Evolutionary conservation across 2,113 vertebrate genomes (phyloP), one percentile per base, ranked within the genome.

Genomic region (Psettodes erumei): DNA sequence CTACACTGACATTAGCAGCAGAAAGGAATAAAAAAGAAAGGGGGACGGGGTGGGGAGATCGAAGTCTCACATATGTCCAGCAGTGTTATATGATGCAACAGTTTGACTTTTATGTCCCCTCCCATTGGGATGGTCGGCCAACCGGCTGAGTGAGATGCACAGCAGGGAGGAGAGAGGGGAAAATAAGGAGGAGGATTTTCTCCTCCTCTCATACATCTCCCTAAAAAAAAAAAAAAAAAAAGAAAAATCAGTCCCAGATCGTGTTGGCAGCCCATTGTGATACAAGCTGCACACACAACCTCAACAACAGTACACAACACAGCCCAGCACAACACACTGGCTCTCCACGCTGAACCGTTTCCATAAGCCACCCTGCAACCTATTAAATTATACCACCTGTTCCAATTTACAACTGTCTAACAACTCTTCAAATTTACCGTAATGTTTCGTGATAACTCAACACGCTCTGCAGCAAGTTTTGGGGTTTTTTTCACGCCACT

Each of bases 131-230:
- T 37, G 35, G 59, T 45, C 1, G 51, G 51, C 85, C 86, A 88
- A 85, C 85, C 85, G 79, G 82, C 86, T 79, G 86, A 90, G 75
- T 60, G 80, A 65, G 79, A 87, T 66, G 73, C 87, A 62, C 82
- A 73, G 77, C 75, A 55, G 73, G 85, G 75, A 84, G 79, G 83
- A 82, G 78, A 51, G 53, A 13, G 27, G 16, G 56, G 42, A 27
- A 54, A 62, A 59, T 59, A 54, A 40, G 45, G 62, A 59, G 25
- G 28, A 13, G 8, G 38, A 37, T 21, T 37, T 47, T 75, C 85
- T 85, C 88, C 88, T 88, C 90, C 86, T 85, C 89, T 74, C 77
- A 88, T 88, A 87, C 87, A 92, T 89, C 71, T 82, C 63, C 47
- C 61, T 78, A 76, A 88, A n/a, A n/a, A n/a, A n/a, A n/a, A n/a